Conservation (phyloP, 1,140 invertebrate species). For the Brachionus calyciflorus region DNA sequence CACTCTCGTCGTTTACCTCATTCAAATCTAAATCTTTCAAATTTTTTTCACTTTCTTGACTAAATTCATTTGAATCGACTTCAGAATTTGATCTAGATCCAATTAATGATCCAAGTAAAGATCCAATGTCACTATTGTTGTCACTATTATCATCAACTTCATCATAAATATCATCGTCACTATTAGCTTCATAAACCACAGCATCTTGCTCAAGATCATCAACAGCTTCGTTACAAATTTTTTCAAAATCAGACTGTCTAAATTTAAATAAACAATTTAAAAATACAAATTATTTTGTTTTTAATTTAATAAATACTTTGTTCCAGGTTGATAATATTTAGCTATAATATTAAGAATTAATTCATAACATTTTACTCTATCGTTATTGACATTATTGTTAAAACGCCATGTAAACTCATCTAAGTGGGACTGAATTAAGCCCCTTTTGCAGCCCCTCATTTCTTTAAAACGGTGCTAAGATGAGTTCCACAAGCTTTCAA, state of each 20-base stretch:
- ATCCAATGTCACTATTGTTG: neutral
- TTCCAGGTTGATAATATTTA: conserved; percentile 1
- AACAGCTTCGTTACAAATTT: neutral
- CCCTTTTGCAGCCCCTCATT: no score
- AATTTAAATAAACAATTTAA: no score
- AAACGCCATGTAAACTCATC: neutral
- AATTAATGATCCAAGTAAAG: conserved; percentile 2
- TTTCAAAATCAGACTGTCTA: neutral
- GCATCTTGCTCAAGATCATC: neutral
- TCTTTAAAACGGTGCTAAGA: no score
- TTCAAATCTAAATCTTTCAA: no score
- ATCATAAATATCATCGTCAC: neutral
- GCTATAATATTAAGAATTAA: conserved; percentile 3
- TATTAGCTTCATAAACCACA: neutral
- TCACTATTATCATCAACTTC: neutral
- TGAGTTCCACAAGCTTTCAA: no score
- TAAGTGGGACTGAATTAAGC: no score
- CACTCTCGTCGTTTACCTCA: no score
- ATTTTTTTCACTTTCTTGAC: no score
- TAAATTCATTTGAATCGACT: conserved; percentile 9
- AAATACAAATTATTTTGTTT: no score
- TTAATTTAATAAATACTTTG: conserved; percentile 8
- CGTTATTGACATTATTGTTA: conserved; percentile 2
- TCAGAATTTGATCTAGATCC: neutral
- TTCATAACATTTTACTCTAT: conserved; percentile 7